Base-by-base conservation (phyloP, 2,888 invertebrate genomes). In the Chymomyza caudatula region DNA sequence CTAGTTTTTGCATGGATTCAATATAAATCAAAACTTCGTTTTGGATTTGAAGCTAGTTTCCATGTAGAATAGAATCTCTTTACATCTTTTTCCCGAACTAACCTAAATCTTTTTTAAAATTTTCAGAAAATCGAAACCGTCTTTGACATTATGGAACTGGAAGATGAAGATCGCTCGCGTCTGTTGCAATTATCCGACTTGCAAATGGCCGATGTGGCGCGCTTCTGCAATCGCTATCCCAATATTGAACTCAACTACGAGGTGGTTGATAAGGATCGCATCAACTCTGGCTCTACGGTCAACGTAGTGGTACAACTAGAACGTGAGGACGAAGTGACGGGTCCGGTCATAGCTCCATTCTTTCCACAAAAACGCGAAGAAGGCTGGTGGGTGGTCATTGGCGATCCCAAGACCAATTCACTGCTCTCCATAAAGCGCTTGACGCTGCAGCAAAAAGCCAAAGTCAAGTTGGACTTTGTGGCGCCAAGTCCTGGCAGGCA, bases 381-480 rank as follows among this genome's bases (percentile, higher is more conserved):
- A 90, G 96, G 96, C 58, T 96, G 96, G 96, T 99, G 99, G 99
- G 97, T 99, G 44, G 98, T 99, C 8, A 96, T 99, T 76, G 99
- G 99, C 0, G 98, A 99, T 88, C 96, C 98, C 0, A 96, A 96
- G 88, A 93, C 93, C 29, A 99, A 99, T 92, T 96, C 97, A 0
- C 92, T 99, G 52, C 93, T 99, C 5, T 98, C 98, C 8, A 99
- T 99, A 90, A 99, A 99, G 91, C 93, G 99, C 43, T 93, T 99
- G 23, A 97, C 98, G 0, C 92, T 99, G 13, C 98, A 97, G 71
- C 96, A 98, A 87, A 96, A 94, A 84, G 98, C 98, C 0, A 95
- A 95, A 87, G 95, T 94, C 0, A 94, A 90, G 65, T 72, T 91
- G 49, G 91, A 91, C 77, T 99, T 99, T 91, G 96, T 98, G 42